These are phyloP conservation scores for Porites evermanni DNA, from an alignment of 92 coral and sea anemone species.

Conservation along the genomic window DNA sequence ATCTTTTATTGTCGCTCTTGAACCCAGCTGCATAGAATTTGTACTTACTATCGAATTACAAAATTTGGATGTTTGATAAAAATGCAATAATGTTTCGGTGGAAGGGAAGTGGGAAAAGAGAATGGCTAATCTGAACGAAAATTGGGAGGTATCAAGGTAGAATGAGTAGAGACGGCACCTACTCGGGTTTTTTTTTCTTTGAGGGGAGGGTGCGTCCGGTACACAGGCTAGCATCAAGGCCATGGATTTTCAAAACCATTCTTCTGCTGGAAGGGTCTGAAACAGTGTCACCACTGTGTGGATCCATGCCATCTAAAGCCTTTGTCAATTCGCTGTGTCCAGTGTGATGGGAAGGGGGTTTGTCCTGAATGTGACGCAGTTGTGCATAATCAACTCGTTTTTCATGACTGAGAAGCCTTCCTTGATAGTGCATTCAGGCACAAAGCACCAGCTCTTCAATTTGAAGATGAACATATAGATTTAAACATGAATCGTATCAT, in stretches of 20 bases:
- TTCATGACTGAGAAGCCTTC: slow-evolving; percentile 19
- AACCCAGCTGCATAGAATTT: too few species aligned
- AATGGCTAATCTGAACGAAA: slow-evolving; percentile 11
- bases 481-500: neutral
- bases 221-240: neutral
- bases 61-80: too few species aligned
- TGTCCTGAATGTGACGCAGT: slow-evolving; percentile 20
- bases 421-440: slow-evolving; percentile 5
- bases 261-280: neutral
- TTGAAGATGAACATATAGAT: slow-evolving; percentile 9
- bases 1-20: too few species aligned
- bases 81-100: too few species aligned
- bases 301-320: neutral
- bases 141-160: neutral
- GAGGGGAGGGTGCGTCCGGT: too few species aligned
- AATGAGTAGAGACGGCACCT: too few species aligned
- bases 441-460: neutral
- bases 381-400: neutral
- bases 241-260: slow-evolving; percentile 24
- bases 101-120: neutral
- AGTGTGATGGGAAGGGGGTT: slow-evolving; percentile 16
- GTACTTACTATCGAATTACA: too few species aligned
- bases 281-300: neutral
- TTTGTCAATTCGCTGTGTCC: slow-evolving; percentile 7
- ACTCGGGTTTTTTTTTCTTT: too few species aligned